Percentiles rank a stretch among this genome's conserved stretches.
phyloP scores from a whole-genome alignment of 2,113 vertebrate genomes.

The Loxodonta africana region DNA sequence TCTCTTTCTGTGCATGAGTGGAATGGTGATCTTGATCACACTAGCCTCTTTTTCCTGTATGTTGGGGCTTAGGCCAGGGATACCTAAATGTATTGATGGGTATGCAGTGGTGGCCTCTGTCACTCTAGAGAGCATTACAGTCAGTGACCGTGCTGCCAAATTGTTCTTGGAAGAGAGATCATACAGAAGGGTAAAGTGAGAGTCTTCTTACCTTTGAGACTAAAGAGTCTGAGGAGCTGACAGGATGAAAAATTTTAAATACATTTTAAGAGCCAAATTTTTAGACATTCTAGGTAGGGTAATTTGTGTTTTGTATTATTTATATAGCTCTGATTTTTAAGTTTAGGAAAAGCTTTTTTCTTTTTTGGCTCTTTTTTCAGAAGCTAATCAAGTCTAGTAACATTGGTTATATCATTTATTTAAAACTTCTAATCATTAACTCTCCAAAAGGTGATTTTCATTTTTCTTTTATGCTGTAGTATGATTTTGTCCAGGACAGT shows the following conservation, averaged over 20 bases:
- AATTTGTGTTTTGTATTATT: constrained; percentile 37
- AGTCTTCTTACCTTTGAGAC: constrained; percentile 20
- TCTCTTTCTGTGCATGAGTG: background rate
- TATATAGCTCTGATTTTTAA: constrained; percentile 53
- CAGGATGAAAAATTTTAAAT: constrained; percentile 20
- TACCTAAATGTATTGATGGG: background rate
- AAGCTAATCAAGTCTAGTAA: constrained; percentile 71
- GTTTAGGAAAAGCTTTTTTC: background rate
- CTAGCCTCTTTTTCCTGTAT: background rate
- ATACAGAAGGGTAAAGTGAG: background rate
- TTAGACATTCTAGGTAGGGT: constrained; percentile 29
- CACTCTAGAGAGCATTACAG: background rate
- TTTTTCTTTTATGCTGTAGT: constrained; percentile 86
- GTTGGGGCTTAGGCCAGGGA: background rate
- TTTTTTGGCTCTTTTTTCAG: constrained; percentile 24
- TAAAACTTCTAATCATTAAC: constrained; percentile 83
- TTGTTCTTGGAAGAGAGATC: constrained; percentile 45
- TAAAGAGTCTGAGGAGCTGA: background rate
- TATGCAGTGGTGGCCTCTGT: background rate
- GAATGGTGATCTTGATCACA: background rate
- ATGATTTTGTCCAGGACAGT: constrained; percentile 92
- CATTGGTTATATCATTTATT: constrained; percentile 69
- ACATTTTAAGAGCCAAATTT: constrained; percentile 23
- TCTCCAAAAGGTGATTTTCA: constrained; percentile 84
- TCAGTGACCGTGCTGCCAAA: background rate